Evolutionary conservation across 2,113 vertebrate species (phyloP), one percentile per base, ranked within the genome.

Genomic region (Pedetes capensis): DNA sequence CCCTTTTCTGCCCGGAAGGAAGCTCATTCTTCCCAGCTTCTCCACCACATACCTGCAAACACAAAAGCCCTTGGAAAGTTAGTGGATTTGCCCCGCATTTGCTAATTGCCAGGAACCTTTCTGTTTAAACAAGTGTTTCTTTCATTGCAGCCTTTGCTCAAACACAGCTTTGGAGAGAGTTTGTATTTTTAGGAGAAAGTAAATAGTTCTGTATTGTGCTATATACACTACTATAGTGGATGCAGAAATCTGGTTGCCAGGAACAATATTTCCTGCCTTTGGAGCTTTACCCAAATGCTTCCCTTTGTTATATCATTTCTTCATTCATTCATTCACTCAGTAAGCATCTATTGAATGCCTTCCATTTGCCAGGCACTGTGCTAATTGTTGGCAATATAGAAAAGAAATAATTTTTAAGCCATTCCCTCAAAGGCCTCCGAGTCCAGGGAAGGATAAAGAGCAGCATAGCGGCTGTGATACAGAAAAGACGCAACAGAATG

Each of bases 61-160:
- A 96, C 32, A 85, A 79, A 88, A 89, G 68, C 78, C 80, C 57
- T 18, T 53, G 92, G 51, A 95, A 95, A 90, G 96, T 75, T 83
- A 94, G 95, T 95, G 95, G 79, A 97, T 93, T 93, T 95, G 80
- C 92, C 94, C 80, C 80, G 63, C 93, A 81, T 96, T 97, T 97
- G 86, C 95, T 96, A 95, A 96, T 97, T 96, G 90, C 90, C 68
- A 34, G 92, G 91, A 92, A 96, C 94, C 92, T 95, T 96, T 93
- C 80, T 96, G 59, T 96, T 96, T 96, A 97, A 97, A 96, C 88
- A 97, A 95, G 71, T 92, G 85, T 53, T 93, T 92, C 93, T 95
- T 96, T 95, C 93, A 69, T 44, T 74, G 75, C 51, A 88, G 90
- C 59, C 95, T 97, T 91, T 95, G 81, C 63, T 91, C 95, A 97